Base-by-base conservation (phyloP, 2,888 invertebrate genomes). In the Nomada hirtipes region DNA sequence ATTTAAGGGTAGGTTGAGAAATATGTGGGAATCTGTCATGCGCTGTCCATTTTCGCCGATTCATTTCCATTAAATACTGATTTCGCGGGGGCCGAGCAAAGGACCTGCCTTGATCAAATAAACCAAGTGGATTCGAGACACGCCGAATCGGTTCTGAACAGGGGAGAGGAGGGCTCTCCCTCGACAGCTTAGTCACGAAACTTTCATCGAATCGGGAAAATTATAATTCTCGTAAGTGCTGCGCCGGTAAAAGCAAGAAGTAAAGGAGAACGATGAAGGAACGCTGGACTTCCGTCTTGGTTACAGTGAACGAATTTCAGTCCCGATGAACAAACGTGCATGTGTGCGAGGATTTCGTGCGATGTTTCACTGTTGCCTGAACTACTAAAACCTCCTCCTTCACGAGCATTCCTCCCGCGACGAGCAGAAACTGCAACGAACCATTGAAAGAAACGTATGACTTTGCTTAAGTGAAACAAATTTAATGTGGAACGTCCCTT, bases 161-260 rank as follows among this genome's bases (percentile, higher is more conserved):
- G 44, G 55, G n/a, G 44, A 15, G 18, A 76, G 15, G 26, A 18
- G 26, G 23, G 42, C 44, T 52, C 47, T 64, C 61, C 70, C 85
- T 72, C 26, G 36, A 15, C 42, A 77, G 75, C 76, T 82, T 79
- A 75, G 82, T 83, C 78, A 74, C 80, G 83, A 73, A 82, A 85
- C 79, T 88, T 85, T 82, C 76, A 76, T 82, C 83, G 85, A 89
- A 89, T 89, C 85, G 76, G 77, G 79, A 77, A 88, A 87, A 89
- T 88, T 84, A 89, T 87, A 86, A 89, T 88, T 86, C 87, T 81
- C 74, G 76, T 83, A 79, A 89, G 86, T 84, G 85, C 85, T 82
- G 63, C 71, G 55, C 60, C 60, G n/a, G 42, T 11, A 63, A 11
- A 63, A 23, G 57, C 44, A 47, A 71, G 71, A 52, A 53, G 44